Evolutionary conservation across 2,888 invertebrate genomes (phyloP), one percentile per base, ranked within the genome.

Genomic region (Drosophila bunnanda): DNA sequence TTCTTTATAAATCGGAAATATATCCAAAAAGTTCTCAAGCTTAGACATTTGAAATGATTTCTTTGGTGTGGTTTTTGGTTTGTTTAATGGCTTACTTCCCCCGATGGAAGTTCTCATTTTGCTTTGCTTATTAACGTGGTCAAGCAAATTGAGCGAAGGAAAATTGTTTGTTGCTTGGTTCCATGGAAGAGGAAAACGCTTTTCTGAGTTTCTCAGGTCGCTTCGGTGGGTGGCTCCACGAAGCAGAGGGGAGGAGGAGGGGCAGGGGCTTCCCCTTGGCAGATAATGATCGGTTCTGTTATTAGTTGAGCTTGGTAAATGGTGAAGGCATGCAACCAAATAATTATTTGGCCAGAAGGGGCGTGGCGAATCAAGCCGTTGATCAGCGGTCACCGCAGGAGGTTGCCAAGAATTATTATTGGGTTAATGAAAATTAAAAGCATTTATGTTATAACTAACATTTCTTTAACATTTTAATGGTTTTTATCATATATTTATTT

Each of bases 51-150:
- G 1, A 17, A 48, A 34, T 54, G 28, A 20, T 70, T 62, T 62
- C 10, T 38, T n/a, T 38, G n/a, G n/a, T n/a, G n/a, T n/a, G n/a
- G n/a, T n/a, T 39, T 32, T 58, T 13, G 38, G 39, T 54, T 64
- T 54, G 54, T 17, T 36, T 87, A 84, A 84, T 82, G 48, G 85
- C 53, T 76, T 32, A 75, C 66, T 77, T 84, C 67, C 60, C 60
- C 56, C 13, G 75, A 17, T 73, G 66, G 57, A 50, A 65, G 57
- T 55, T 74, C 44, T 60, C 52, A 41, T 32, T 75, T 48, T 32
- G 72, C 25, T 52, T 38, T 12, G 80, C 86, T 69, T 78, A 71
- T 88, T 88, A 83, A 76, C 78, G 60, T 88, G 86, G 82, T 73
- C 88, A 75, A 73, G 78, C 56, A 70, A 81, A 79, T 82, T 82